Base-by-base conservation (phyloP, 1,140 invertebrate species). In the Trachymyrmex cornetzi region DNA sequence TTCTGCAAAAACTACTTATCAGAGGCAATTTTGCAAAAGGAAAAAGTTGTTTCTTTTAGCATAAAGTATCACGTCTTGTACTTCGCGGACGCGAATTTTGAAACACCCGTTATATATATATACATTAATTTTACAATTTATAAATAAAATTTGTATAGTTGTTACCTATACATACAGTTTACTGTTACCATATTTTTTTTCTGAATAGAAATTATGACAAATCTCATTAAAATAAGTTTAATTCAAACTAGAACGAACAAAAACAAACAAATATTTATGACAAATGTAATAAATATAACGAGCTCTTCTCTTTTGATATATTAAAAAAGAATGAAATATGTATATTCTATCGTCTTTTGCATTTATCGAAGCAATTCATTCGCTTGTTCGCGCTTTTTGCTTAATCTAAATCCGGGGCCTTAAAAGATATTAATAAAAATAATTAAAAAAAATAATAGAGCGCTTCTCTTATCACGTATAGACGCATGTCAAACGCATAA, bases 391-490 rank as follows among this genome's bases (percentile, higher is more conserved):
- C 19, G 22, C 11, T 59, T 12, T 44, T 27, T 14, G 44, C 12
- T 69, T 72, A 16, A 50, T 50, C 11, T 19, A 7, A 48, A 27
- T 53, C 19, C 22, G 2, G 19, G 9, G 1, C 1, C n/a, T 24
- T 72, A n/a, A 0, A 34, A 19, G 12, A 14, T 12, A 19, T 61
- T 22, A 34, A 74, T 84, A 24, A 74, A 75, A 59, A 74, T 48
- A 67, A 57, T 57, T 11, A 22, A 5, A n/a, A 7, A 55, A 38
- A 69, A 19, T 48, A 82, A 82, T 74, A 11, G 19, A 48, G 6
- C 1, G 34, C 30, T 50, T 69, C 48, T 44, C 22, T 69, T 55
- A 57, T 81, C 72, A 61, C 14, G 64, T 30, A 14, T 50, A 22
- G 5, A 69, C 30, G 14, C 24, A 66, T 16, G 22, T 53, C 48